Conservation (phyloP, 2,888 invertebrate genomes). For the Spilarctia lutea region DNA sequence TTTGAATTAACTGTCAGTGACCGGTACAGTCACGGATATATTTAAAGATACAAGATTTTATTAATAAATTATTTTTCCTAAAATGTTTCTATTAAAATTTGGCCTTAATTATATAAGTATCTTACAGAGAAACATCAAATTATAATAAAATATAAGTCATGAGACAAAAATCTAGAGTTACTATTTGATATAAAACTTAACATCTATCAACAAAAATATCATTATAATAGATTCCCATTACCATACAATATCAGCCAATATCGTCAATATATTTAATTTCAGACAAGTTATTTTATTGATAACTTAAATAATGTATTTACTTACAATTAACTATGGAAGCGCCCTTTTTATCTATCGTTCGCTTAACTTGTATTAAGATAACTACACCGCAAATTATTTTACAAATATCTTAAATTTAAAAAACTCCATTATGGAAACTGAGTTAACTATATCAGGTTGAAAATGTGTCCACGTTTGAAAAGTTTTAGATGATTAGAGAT, state of each 20-base stretch:
- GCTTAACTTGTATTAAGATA: constrained; percentile 34
- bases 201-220: background rate
- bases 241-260: background rate
- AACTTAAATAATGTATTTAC: constrained; percentile 40
- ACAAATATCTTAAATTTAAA: background rate
- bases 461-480: background rate
- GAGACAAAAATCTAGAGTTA: too few species aligned
- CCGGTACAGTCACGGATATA: background rate
- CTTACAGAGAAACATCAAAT: too few species aligned
- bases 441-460: background rate
- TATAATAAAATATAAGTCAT: too few species aligned
- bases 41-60: background rate
- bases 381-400: constrained; percentile 41
- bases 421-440: background rate
- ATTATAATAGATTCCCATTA: constrained; percentile 41
- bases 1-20: background rate
- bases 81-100: too few species aligned
- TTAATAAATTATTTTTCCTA: too few species aligned
- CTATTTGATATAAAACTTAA: too few species aligned
- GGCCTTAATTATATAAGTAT: too few species aligned
- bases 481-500: background rate
- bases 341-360: constrained; percentile 43
- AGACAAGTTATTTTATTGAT: constrained; percentile 14
- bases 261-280: background rate
- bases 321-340: constrained; percentile 49